A percentile compares a stretch with the other conserved stretches of the same genome.
Evolutionary conservation across 2,113 vertebrate genomes (phyloP).

Genomic region (Calyptommatus sinebrachiatus): DNA sequence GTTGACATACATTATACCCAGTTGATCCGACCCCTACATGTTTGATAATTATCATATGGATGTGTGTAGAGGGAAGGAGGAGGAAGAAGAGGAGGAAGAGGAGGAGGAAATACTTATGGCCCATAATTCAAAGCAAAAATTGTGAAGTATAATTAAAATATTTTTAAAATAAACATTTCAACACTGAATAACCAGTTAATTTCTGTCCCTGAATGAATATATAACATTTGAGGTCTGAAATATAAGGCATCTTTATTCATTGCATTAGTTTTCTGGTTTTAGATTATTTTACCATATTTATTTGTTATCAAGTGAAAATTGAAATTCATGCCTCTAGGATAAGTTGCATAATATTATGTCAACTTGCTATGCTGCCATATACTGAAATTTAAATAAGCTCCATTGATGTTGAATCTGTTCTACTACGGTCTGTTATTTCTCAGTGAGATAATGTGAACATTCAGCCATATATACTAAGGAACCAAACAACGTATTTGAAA

Average conservation of each 20-base stretch:
- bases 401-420: constrained; percentile 20
- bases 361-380: background rate
- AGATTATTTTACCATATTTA: constrained; percentile 30
- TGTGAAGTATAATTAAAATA: too few relatives aligned
- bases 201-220: background rate
- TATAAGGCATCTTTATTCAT: background rate
- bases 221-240: background rate
- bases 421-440: constrained; percentile 20
- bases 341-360: constrained; percentile 25
- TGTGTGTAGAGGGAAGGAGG: too few relatives aligned
- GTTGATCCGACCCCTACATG: too few relatives aligned
- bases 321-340: constrained; percentile 16
- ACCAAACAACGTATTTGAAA: background rate
- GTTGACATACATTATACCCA: too few relatives aligned
- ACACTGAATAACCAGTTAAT: too few relatives aligned
- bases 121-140: background rate
- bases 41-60: too few relatives aligned
- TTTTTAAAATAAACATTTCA: background rate
- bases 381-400: constrained; percentile 33
- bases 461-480: background rate
- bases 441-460: constrained; percentile 9
- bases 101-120: background rate
- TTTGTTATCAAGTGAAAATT: constrained; percentile 44
- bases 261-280: background rate
- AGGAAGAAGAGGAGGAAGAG: too few relatives aligned